These are phyloP conservation scores for Picathartes gymnocephalus DNA, from an alignment of 2,113 vertebrate species.

Conservation along the genomic window DNA sequence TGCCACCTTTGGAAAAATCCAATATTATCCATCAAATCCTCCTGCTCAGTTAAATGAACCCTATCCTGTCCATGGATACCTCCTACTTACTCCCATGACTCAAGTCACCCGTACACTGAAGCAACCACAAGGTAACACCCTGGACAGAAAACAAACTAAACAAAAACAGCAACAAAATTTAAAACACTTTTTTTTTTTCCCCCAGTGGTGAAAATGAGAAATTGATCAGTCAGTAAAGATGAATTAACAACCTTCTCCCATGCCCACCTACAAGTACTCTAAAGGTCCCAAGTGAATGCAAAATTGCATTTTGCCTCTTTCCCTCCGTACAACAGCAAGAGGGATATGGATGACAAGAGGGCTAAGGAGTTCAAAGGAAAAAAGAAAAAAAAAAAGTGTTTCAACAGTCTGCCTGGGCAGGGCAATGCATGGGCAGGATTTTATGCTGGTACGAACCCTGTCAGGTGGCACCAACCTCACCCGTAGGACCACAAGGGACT, in stretches of 20 bases:
- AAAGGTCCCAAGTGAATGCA: not conserved
- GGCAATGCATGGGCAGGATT: not conserved
- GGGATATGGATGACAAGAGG: not conserved
- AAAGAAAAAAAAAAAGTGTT: not conserved
- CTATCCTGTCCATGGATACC: not conserved
- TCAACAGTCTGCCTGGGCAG: not conserved
- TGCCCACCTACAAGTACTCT: not conserved
- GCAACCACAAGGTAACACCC: constrained; percentile 19
- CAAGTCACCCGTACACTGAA: not conserved
- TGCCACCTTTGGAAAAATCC: not conserved
- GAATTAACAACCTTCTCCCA: not conserved
- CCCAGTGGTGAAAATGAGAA: not conserved
- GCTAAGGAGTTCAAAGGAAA: not conserved
- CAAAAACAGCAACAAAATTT: constrained; percentile 1
- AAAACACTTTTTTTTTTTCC: not conserved
- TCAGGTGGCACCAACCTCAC: not conserved
- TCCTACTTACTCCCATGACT: constrained; percentile 3
- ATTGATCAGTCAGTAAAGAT: not conserved
- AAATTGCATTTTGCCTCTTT: not conserved
- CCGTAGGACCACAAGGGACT: not conserved
- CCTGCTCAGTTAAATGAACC: not conserved
- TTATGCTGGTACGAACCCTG: not conserved
- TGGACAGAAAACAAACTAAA: not conserved
- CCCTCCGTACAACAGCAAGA: not conserved
- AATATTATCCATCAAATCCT: not conserved